Base-by-base conservation (phyloP, 2,797 vertebrate genomes). In the Alfaro cultratus region DNA sequence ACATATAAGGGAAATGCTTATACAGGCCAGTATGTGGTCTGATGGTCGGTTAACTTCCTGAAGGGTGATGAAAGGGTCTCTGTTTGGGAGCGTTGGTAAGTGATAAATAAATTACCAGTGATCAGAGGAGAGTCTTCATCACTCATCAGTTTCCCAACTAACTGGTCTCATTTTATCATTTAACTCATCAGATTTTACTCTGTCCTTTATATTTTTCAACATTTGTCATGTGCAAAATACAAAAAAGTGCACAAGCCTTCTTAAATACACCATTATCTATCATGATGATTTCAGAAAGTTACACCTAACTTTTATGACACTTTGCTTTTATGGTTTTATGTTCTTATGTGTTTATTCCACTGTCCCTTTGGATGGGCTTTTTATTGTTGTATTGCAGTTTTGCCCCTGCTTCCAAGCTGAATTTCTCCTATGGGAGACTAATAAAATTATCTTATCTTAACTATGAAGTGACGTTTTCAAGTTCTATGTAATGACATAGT, bases 21-120 rank as follows among this genome's bases (percentile, higher is more conserved):
- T 53, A 74, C 26, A 26, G 78, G 74, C 80, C 84, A 34, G 68
- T 82, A 68, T 80, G 79, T 71, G 75, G 85, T 80, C 83, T 83
- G 87, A 89, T 87, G 88, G 86, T 89, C 77, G 46, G 83, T 88
- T 94, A 90, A 92, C 86, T 87, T 91, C 82, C 73, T 80, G 57
- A 86, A 74, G 80, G 85, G 84, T 76, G 90, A 91, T 90, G 91
- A 88, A 88, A 91, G 81, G 71, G 74, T 80, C 75, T 39, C 76
- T 87, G 87, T 85, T 87, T 86, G 86, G 92, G 67, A 31, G 84
- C 29, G 49, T 86, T 41, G 74, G 84, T 86, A 87, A 89, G 75
- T 81, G 82, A 90, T 11, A 62, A 87, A 80, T 77, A 93, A 88
- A 84, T 88, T 86, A 90, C 79, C 78, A 78, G 45, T 84, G 87